Conservation (phyloP, 1,140 invertebrate genomes). For the Bombus waltoni region DNA sequence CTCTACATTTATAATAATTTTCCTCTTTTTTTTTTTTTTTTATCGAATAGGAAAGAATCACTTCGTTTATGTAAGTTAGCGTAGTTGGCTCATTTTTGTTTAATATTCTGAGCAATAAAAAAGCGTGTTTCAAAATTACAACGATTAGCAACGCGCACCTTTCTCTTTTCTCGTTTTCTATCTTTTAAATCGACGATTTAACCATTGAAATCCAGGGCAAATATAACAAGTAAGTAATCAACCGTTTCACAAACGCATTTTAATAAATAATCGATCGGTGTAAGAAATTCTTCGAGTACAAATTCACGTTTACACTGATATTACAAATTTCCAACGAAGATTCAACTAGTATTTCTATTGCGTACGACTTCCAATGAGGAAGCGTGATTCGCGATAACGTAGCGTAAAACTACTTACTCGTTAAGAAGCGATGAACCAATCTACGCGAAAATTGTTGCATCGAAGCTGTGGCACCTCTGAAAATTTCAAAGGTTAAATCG, state of each 20-base stretch:
- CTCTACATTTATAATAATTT: conserved; percentile 1
- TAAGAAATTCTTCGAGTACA: conserved; percentile 1
- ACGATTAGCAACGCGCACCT: not conserved
- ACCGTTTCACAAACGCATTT: not conserved
- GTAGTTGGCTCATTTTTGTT: not conserved
- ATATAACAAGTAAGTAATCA: not conserved
- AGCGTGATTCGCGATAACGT: not conserved
- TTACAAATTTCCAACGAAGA: not conserved
- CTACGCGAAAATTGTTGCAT: not conserved
- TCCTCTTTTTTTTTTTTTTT: not conserved
- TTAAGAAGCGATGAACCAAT: not conserved
- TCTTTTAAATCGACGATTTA: not conserved
- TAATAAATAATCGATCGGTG: conserved; percentile 11
- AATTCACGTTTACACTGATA: conserved; percentile 6
- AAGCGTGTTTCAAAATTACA: not conserved
- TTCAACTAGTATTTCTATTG: not conserved
- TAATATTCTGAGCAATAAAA: not conserved
- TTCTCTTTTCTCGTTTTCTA: no score
- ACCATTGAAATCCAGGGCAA: not conserved
- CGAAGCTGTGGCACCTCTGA: not conserved
- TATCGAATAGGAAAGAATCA: not conserved
- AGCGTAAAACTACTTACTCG: not conserved
- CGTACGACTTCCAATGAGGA: not conserved
- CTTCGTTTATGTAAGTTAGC: conserved; percentile 2
- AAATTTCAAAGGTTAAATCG: conserved; percentile 49